Conservation (phyloP, 64 coral and sea anemone species). For the Acropora tenuis region DNA sequence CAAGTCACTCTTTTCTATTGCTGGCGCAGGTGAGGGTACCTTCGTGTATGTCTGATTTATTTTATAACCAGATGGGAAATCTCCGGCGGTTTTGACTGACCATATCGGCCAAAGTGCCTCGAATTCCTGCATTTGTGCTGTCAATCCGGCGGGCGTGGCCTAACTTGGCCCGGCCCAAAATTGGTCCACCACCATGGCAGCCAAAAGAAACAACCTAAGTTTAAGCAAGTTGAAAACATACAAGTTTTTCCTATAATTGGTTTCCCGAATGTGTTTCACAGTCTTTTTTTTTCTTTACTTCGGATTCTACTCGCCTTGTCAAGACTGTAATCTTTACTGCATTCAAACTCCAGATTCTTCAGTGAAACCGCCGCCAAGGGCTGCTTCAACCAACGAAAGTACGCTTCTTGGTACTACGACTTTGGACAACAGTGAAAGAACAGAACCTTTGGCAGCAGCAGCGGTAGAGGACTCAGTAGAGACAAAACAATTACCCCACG, state of each 20-base stretch:
- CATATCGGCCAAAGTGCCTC: no score
- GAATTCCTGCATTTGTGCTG: background rate
- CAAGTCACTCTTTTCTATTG: slow-evolving; percentile 11
- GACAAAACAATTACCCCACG: background rate
- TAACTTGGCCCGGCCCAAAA: background rate
- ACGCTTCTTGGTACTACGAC: background rate
- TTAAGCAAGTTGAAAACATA: no score
- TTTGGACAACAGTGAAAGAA: slow-evolving; percentile 20
- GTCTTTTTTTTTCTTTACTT: no score
- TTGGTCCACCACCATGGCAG: no score
- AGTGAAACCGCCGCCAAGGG: background rate
- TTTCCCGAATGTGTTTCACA: no score
- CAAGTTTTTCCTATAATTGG: no score
- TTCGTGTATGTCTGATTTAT: no score
- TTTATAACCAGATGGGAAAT: background rate
- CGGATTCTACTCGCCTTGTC: no score
- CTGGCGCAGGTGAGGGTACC: slow-evolving; percentile 8
- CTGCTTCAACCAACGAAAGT: slow-evolving; percentile 10
- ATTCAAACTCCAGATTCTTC: background rate
- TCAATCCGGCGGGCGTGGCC: background rate
- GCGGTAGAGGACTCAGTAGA: background rate
- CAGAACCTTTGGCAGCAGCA: background rate
- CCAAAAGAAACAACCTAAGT: no score
- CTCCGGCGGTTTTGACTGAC: no score
- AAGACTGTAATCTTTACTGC: background rate